Percentiles rank a stretch among this genome's conserved stretches.
These are phyloP conservation scores for Neosilurus hyrtlii DNA, from an alignment of 2,797 vertebrate genomes.

Conservation along the genomic window DNA sequence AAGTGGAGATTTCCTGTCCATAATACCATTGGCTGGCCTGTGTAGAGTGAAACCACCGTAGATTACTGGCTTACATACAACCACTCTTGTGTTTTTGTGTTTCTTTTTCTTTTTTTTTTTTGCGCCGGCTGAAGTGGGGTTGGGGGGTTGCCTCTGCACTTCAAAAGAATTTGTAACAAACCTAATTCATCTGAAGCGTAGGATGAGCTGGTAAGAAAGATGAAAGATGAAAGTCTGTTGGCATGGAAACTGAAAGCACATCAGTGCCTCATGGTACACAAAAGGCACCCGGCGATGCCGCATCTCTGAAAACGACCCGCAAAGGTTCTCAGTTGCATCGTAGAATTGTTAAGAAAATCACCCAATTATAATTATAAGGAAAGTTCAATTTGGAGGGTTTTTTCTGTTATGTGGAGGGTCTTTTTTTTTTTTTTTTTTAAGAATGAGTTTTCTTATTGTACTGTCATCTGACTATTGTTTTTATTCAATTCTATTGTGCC, in stretches of 20 bases:
- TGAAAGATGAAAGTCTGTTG: slow-evolving; percentile 87
- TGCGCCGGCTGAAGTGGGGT: slow-evolving; percentile 78
- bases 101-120: slow-evolving; percentile 71
- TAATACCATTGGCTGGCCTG: slow-evolving; percentile 71
- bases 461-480: slow-evolving; percentile 14
- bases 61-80: slow-evolving; percentile 78
- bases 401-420: slow-evolving; percentile 58
- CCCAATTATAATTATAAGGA: slow-evolving; percentile 78
- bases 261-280: slow-evolving; percentile 76
- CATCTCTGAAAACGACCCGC: slow-evolving; percentile 67
- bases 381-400: slow-evolving; percentile 69
- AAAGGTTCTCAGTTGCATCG: slow-evolving; percentile 76
- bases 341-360: slow-evolving; percentile 79
- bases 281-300: slow-evolving; percentile 73
- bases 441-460: no score
- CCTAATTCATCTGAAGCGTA: slow-evolving; percentile 85
- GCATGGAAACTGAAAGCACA: slow-evolving; percentile 87
- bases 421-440: slow-evolving; percentile 13
- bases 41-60: slow-evolving; percentile 69
- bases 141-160: slow-evolving; percentile 71
- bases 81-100: slow-evolving; percentile 53
- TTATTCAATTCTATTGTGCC: slow-evolving; percentile 3
- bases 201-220: slow-evolving; percentile 86
- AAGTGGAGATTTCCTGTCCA: slow-evolving; percentile 74
- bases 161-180: slow-evolving; percentile 88